Conservation (phyloP, 2,797 vertebrate genomes). For the Trachurus trachurus region DNA sequence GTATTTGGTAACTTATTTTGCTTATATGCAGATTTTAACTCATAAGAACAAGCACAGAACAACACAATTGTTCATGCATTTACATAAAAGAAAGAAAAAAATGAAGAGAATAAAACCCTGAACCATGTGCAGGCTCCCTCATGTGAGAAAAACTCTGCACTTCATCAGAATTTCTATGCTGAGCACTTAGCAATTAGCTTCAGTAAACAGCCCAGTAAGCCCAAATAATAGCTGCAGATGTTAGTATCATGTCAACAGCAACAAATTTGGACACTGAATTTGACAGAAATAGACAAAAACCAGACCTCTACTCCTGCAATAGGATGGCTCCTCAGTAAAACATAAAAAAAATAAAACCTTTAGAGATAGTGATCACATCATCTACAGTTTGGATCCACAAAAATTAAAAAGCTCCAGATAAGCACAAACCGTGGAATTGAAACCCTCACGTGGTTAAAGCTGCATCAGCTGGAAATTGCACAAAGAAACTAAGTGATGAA, state of each 20-base stretch:
- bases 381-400: slow-evolving; percentile 22
- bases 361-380: slow-evolving; percentile 7
- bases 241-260: not conserved
- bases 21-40: slow-evolving; percentile 11
- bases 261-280: not conserved
- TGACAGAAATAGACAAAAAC: slow-evolving; percentile 3
- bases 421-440: slow-evolving; percentile 6
- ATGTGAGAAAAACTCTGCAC: not conserved
- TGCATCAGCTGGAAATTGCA: slow-evolving; percentile 35
- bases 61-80: not conserved
- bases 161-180: not conserved
- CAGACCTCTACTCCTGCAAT: slow-evolving; percentile 2
- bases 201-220: not conserved
- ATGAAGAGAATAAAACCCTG: not conserved
- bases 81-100: not conserved
- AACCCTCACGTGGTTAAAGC: not conserved
- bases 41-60: not conserved
- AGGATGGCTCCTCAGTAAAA: not conserved
- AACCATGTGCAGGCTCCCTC: not conserved
- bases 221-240: slow-evolving; percentile 2
- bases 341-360: not conserved
- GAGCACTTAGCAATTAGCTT: slow-evolving; percentile 1
- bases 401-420: slow-evolving; percentile 11
- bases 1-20: slow-evolving; percentile 3
- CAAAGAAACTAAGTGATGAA: slow-evolving; percentile 36